phyloP scores from a whole-genome alignment of 2,113 vertebrate genomes.

The Eretmochelys imbricata region DNA sequence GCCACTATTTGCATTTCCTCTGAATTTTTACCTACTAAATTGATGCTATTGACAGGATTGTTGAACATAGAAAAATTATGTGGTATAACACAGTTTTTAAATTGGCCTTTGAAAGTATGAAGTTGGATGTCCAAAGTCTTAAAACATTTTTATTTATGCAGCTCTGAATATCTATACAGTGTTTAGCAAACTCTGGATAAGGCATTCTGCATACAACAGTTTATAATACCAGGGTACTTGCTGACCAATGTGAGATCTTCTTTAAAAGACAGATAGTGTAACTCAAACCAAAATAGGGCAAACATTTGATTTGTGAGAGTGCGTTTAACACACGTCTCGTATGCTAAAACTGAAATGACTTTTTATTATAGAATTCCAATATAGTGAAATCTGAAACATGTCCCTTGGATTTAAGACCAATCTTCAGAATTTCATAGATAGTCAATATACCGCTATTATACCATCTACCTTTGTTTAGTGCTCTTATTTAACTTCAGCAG shows the following conservation, averaged over 20 bases:
- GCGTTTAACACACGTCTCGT: neutral
- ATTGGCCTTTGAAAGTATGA: neutral
- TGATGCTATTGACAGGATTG: neutral
- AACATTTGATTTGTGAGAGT: neutral
- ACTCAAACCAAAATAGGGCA: neutral
- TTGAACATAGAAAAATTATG: neutral
- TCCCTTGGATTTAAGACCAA: neutral
- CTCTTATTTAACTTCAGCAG: constrained; percentile 71
- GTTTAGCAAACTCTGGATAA: neutral
- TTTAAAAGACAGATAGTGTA: neutral
- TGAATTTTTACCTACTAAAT: neutral
- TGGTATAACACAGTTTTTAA: neutral
- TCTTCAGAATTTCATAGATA: neutral
- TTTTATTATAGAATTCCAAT: neutral
- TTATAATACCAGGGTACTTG: neutral
- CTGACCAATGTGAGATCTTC: neutral
- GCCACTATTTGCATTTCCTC: neutral
- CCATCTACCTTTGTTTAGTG: neutral
- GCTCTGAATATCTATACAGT: neutral
- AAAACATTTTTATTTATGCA: neutral
- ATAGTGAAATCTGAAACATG: neutral
- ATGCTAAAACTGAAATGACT: neutral
- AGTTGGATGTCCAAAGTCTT: neutral
- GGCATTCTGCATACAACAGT: neutral
- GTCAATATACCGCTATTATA: neutral